These are phyloP conservation scores for Hemithea aestivaria DNA, from an alignment of 2,888 invertebrate species.

Conservation along the genomic window DNA sequence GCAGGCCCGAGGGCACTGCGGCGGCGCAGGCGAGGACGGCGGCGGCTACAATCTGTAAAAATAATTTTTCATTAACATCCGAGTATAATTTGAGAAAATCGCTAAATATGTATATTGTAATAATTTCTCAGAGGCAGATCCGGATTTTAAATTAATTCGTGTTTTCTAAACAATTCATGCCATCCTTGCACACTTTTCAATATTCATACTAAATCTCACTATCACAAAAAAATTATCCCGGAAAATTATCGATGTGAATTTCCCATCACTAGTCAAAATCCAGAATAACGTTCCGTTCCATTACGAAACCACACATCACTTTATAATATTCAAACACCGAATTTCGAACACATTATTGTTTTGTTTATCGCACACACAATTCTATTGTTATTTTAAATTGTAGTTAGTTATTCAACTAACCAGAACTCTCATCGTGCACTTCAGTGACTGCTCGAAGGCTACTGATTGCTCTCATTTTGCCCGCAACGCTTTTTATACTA, in stretches of 20 bases:
- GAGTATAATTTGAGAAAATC: background rate
- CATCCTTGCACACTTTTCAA: slow-evolving; percentile 18
- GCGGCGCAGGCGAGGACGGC: slow-evolving; percentile 73
- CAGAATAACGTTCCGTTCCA: too few relatives aligned
- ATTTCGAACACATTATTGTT: slow-evolving; percentile 24
- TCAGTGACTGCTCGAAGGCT: slow-evolving; percentile 78
- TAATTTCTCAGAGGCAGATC: too few relatives aligned
- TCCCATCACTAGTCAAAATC: too few relatives aligned
- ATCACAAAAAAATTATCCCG: too few relatives aligned
- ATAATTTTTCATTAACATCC: slow-evolving; percentile 7
- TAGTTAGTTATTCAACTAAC: slow-evolving; percentile 56
- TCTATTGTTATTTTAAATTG: slow-evolving; percentile 16
- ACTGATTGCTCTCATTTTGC: slow-evolving; percentile 72
- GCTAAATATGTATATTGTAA: too few relatives aligned
- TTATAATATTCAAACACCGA: too few relatives aligned
- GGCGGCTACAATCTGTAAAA: slow-evolving; percentile 76
- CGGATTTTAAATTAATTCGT: too few relatives aligned
- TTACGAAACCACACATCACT: too few relatives aligned
- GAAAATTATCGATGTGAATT: too few relatives aligned
- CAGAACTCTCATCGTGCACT: slow-evolving; percentile 78
- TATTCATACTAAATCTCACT: slow-evolving; percentile 31
- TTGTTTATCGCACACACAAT: slow-evolving; percentile 25
- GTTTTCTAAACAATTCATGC: too few relatives aligned
- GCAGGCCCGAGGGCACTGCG: slow-evolving; percentile 64
- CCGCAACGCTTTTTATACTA: slow-evolving; percentile 64